Evolutionary conservation across 2,113 vertebrate genomes (phyloP), one percentile per base, ranked within the genome.

Genomic region (Nannospalax galili): DNA sequence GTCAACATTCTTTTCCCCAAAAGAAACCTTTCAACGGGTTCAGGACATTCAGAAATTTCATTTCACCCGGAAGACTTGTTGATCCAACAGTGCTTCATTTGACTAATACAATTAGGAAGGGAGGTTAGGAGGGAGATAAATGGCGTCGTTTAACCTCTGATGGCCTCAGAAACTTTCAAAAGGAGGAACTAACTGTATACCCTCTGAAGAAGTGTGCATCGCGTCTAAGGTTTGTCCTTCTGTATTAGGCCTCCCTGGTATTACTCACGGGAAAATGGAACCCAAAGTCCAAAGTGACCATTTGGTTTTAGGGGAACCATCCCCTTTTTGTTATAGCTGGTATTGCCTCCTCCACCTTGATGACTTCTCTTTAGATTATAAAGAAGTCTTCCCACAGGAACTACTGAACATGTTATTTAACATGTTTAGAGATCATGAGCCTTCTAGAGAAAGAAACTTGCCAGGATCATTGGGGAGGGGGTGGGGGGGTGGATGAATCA

Each of bases 51-150:
- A 48, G 2, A 67, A 88, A 69, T 65, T 78, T 75, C 42, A 22
- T 85, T 88, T 93, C 65, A 62, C 19, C n/a, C 75, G 3, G 91
- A 91, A 84, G 93, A 97, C 97, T 97, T 98, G 96, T 96, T 96
- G 96, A 95, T 96, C 45, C 75, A 69, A 42, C 20, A 58, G 52
- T 79, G 85, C 85, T 92, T 93, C 90, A 45, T 77, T 88, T 60
- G 81, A 82, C 75, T 72, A n/a, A 56, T 89, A 35, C 22, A 35
- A 8, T 93, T 94, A 45, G 65, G 64, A 79, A 37, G 69, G 37
- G 30, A 81, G 88, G 11, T 86, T 79, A 45, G 92, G 7, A 20
- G 92, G 77, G 22, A 86, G 11, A 0, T 22, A 35, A 69, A 72
- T 42, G 74, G 17, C 19, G 60, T 19, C 15, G 69, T 48, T 65